Conservation (phyloP, 2,113 vertebrate genomes). For the Lichenostomus cassidix region DNA sequence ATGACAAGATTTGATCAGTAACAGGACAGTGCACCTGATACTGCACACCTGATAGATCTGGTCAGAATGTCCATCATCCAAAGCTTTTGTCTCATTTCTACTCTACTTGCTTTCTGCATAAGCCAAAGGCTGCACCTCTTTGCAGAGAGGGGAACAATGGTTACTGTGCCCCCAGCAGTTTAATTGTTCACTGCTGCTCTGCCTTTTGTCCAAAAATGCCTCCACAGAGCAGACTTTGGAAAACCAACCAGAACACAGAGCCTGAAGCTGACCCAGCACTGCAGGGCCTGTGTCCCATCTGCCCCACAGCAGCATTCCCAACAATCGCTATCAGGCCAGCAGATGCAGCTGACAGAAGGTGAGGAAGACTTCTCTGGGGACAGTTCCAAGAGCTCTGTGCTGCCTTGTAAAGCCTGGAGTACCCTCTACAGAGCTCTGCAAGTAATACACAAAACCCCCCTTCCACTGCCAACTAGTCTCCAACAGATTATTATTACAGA, state of each 20-base stretch:
- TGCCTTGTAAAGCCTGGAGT: conserved; percentile 36
- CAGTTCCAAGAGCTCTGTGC: not conserved
- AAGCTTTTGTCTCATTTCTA: not conserved
- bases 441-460: not conserved
- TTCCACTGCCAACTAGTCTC: not conserved
- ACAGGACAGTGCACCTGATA: not conserved
- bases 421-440: conserved; percentile 64
- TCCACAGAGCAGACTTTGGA: not conserved
- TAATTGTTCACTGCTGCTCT: not conserved
- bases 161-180: not conserved
- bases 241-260: not conserved
- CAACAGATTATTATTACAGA: not conserved
- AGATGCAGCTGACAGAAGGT: conserved; percentile 6
- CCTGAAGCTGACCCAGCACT: conserved; percentile 1
- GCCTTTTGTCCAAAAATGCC: not conserved
- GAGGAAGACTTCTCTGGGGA: not conserved
- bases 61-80: not conserved
- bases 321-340: not conserved
- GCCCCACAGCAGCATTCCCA: not conserved
- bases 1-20: not conserved
- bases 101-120: not conserved
- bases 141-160: not conserved
- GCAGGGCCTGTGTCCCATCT: not conserved
- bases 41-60: not conserved
- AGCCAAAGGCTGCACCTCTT: not conserved